Base-by-base conservation (phyloP, 2,888 invertebrate species). In the Griposia aprilina region DNA sequence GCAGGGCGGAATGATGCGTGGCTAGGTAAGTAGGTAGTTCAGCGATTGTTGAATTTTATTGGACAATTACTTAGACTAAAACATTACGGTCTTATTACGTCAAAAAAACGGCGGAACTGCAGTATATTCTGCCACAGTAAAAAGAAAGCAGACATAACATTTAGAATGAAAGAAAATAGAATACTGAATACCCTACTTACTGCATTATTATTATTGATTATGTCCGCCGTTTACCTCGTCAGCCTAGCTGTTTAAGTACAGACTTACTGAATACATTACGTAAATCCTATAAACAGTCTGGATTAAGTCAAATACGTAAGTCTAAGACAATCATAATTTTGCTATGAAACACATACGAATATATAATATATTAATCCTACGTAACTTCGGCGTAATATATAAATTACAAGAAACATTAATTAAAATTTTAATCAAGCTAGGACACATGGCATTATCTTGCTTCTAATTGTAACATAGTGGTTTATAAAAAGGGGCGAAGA, bases 261-360 rank as follows among this genome's bases (percentile, higher is more conserved):
- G 60, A 69, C 36, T 77, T 66, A 69, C 50, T 10, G 11, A 63
- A 15, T 72, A 74, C 26, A 74, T 74, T 82, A 79, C 60, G 71
- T 75, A 77, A 85, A 85, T 76, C 77, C 63, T 57, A 11, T 68
- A 66, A 83, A 59, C 48, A 73, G 52, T 50, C 66, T 80, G 68
- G 75, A 80, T 78, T 81, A 81, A 79, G 45, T 74, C 67, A 86
- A 84, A 79, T 77, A 84, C 55, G 81, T 87, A 65, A 81, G 87
- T 57, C 69, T 76, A 70, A 74, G 76, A 81, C 78, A 81, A 81
- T 86, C 78, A 81, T 87, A 76, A 84, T 84, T 84, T 78, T 65
- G 70, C 55, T 45, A 6, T 26, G 70, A 66, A 71, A 81, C 67
- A 30, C 60, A 78, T 50, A 78, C 66, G 52, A 62, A 57, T 72